These are phyloP conservation scores for Lordiphosa collinella DNA, from an alignment of 1,140 invertebrate genomes.

Conservation along the genomic window DNA sequence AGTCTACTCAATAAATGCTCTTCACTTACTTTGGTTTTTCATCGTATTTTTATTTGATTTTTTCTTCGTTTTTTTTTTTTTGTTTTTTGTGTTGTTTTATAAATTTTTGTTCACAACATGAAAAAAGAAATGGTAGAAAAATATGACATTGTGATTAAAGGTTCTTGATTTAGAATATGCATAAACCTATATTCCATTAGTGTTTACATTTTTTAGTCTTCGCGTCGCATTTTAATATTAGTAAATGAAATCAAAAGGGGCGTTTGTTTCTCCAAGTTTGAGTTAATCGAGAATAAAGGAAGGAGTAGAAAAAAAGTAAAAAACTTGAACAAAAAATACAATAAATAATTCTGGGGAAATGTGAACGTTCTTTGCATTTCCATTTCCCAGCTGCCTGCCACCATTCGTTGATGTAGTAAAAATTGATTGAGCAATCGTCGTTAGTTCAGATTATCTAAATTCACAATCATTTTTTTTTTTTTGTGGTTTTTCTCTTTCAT, in stretches of 20 bases:
- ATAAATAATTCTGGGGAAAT: slow-evolving; percentile 30
- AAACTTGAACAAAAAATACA: slow-evolving; percentile 19
- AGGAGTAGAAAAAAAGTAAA: slow-evolving; percentile 3
- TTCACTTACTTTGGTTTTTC: slow-evolving; percentile 3
- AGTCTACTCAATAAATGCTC: too few species aligned
- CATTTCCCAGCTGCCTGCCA: not conserved
- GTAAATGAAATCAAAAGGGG: slow-evolving; percentile 12
- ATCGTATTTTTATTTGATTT: slow-evolving; percentile 30
- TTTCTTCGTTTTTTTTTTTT: slow-evolving; percentile 15
- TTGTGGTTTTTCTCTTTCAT: slow-evolving; percentile 37
- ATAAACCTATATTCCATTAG: slow-evolving; percentile 58
- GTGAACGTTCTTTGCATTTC: slow-evolving; percentile 13
- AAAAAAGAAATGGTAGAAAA: slow-evolving; percentile 75
- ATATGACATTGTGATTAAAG: slow-evolving; percentile 62
- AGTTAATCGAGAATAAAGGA: slow-evolving; percentile 38
- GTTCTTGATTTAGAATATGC: slow-evolving; percentile 25
- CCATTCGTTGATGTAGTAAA: slow-evolving; percentile 48
- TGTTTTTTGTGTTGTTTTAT: slow-evolving; percentile 14
- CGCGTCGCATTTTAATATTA: slow-evolving; percentile 32
- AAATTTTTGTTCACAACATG: slow-evolving; percentile 64
- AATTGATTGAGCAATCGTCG: slow-evolving; percentile 18
- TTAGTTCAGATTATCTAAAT: slow-evolving; percentile 56
- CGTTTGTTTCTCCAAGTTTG: slow-evolving; percentile 5
- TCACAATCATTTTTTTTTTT: slow-evolving; percentile 35
- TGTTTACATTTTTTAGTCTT: slow-evolving; percentile 53